Evolutionary conservation across 2,888 invertebrate genomes (phyloP), one percentile per base, ranked within the genome.

Genomic region (Hemistola chrysoprasaria): DNA sequence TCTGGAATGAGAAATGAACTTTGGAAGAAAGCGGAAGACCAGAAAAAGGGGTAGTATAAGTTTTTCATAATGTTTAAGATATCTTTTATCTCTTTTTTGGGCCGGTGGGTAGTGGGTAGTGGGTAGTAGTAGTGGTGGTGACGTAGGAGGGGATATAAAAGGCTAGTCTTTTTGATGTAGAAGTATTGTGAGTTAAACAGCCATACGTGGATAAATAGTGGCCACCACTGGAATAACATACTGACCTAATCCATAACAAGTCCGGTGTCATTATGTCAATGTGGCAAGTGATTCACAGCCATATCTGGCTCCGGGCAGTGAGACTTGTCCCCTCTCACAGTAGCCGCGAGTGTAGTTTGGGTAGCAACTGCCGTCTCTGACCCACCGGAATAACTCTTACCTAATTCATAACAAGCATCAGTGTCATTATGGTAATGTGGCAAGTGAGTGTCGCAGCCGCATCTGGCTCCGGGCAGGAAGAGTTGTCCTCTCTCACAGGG

Each of bases 271-370:
- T 91, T 90, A 61, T 95, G 92, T 67, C 93, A 96, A 64, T 96
- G 95, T 1, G 95, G 94, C 53, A 95, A 71, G 50, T 91, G 90
- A 0, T 85, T 92, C 90, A 62, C 96, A 96, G 34, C 94, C 95
- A 60, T 96, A 96, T 10, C 79, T 90, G 1, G 92, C 90, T 6
- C 93, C 93, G 0, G 95, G 95, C 33, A 96, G 78, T 77, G 95
- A 96, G 37, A 96, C 78, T 69, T 94, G 92, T 0, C 96, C 96
- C 5, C 89, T 90, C 40, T 92, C 91, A 65, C 96, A 96, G 0
- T 96, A 96, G 0, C 96, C 96, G 51, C 91, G 90, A 0, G 95
- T 94, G 73, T 93, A 95, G 67, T 95, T 95, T 53, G 95, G 93
- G 69, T 95, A 94, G 66, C 96, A 96, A 1, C 93, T 92, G n/a